Conservation (phyloP, 2,113 vertebrate species). For the Tapirus terrestris region DNA sequence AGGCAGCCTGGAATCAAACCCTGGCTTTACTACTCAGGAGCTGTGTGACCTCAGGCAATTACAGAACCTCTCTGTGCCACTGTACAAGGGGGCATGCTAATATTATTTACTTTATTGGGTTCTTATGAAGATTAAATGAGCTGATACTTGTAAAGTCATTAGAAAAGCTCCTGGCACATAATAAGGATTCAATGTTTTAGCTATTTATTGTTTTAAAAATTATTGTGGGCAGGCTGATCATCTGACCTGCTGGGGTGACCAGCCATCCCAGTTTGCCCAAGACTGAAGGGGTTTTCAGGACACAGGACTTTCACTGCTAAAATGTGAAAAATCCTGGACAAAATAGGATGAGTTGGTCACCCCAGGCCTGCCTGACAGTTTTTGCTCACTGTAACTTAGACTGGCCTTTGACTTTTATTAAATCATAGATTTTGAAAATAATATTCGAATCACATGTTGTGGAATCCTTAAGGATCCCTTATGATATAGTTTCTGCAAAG, state of each 20-base stretch:
- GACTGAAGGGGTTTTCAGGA: neutral
- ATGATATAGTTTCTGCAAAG: neutral
- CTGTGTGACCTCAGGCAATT: neutral
- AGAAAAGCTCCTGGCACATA: neutral
- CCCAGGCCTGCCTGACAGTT: neutral
- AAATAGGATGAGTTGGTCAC: neutral
- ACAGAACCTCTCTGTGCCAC: neutral
- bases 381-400: neutral
- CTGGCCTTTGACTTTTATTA: neutral
- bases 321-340: neutral
- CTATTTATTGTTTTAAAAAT: neutral
- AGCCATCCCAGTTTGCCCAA: neutral
- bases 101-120: neutral
- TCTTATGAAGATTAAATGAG: neutral
- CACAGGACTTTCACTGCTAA: neutral
- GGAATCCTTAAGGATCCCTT: neutral
- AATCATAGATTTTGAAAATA: neutral
- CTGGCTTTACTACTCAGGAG: neutral
- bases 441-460: neutral
- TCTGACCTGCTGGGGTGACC: neutral
- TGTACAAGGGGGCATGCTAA: neutral
- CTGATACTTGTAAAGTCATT: neutral
- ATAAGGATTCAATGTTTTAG: neutral
- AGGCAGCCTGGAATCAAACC: neutral
- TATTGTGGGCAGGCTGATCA: neutral